Base-by-base conservation (phyloP, 2,888 invertebrate species). In the Harpalus rufipes region DNA sequence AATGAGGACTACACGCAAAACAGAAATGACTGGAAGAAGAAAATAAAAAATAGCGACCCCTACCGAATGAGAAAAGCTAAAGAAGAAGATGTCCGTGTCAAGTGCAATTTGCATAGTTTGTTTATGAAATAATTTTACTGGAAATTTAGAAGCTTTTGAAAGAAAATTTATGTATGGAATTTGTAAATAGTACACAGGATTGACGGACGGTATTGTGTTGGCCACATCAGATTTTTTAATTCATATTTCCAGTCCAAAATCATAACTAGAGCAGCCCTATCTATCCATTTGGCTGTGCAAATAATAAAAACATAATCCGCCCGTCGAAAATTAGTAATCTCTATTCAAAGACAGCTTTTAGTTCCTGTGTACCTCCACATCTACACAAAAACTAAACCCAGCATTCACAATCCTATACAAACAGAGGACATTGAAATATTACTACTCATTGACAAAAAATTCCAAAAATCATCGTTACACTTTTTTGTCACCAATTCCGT, bases 401-500 rank as follows among this genome's bases (percentile, higher is more conserved):
- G 78, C 51, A 58, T 78, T 58, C 56, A 80, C 25, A 61, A 58
- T 39, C 82, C 82, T 82, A 82, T 82, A 82, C 82, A 82, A 82
- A 82, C 72, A 68, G 18, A 81, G 68, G 81, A 68, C 81, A 81
- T 81, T 68, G 61, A 80, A 80, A 80, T 80, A 80, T 80, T 81
- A 80, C 63, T 61, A 12, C 80, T 25, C 65, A 81, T 68, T 81
- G 63, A 81, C 25, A 51, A 81, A 56, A 81, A 81, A 81, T 18
- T 63, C 68, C 39, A 81, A 81, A 81, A 81, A 51, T 81, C 51
- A 68, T 81, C 51, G 56, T 68, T 68, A 81, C 68, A 78, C 14
- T 65, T 81, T 81, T 81, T 81, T 81, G 65, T 65, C 65, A 65
- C 65, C 81, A 65, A 51, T 65, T 78, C 61, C 44, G 81, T 44